A percentile compares a stretch with the other conserved stretches of the same genome.
Conservation (phyloP, 1,140 invertebrate genomes). For the Conus betulinus region DNA sequence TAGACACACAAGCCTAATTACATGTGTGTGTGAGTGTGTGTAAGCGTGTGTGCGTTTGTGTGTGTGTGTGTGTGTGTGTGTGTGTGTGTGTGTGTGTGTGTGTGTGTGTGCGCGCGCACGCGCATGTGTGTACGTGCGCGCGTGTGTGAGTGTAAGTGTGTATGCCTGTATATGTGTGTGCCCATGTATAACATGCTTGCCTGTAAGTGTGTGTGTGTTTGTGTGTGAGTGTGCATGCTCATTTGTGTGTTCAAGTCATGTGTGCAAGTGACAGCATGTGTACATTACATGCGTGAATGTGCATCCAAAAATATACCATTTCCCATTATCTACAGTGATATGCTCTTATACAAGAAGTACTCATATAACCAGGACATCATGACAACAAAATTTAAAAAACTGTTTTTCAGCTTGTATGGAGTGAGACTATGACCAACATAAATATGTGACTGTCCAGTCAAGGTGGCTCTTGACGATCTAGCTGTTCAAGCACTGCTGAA, state of each 20-base stretch:
- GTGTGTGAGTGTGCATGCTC: neutral
- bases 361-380: too few relatives aligned
- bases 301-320: too few relatives aligned
- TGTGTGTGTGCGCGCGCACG: neutral
- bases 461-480: too few relatives aligned
- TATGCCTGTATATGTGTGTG: neutral
- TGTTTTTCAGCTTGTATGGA: too few relatives aligned
- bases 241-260: neutral
- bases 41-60: neutral
- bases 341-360: too few relatives aligned
- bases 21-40: neutral
- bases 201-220: neutral
- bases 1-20: too few relatives aligned
- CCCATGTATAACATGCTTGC: neutral
- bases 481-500: too few relatives aligned
- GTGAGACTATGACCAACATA: too few relatives aligned
- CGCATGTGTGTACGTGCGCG: neutral
- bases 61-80: neutral
- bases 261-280: neutral
- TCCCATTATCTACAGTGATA: too few relatives aligned
- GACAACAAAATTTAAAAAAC: too few relatives aligned
- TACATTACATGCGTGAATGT: neutral
- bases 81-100: neutral
- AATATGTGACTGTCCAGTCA: too few relatives aligned
- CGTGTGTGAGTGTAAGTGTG: neutral